A percentile compares a stretch with the other conserved stretches of the same genome.
Evolutionary conservation across 2,797 vertebrate species (phyloP).

Genomic region (Propithecus perrieri): DNA sequence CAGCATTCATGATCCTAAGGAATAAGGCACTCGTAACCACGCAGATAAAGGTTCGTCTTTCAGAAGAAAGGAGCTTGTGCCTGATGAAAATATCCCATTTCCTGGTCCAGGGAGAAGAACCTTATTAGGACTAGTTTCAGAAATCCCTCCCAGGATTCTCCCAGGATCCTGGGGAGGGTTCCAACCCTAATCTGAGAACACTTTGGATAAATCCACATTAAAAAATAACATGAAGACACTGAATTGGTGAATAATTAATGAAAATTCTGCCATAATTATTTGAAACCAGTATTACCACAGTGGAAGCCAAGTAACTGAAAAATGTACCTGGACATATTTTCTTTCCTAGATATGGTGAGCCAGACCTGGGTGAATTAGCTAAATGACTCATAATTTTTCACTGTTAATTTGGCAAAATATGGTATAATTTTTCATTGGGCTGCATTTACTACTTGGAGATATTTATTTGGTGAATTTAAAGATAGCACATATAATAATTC

Average conservation of each 20-base stretch:
- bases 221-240: not conserved
- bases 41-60: not conserved
- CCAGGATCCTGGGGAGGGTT: not conserved
- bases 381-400: constrained; percentile 11
- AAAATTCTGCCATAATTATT: constrained; percentile 17
- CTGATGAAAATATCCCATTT: constrained; percentile 8
- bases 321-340: not conserved
- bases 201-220: not conserved
- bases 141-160: not conserved
- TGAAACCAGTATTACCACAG: constrained; percentile 10
- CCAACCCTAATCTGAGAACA: not conserved
- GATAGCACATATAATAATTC: not conserved
- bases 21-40: not conserved
- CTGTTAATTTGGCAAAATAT: not conserved
- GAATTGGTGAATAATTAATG: not conserved
- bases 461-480: constrained; percentile 39
- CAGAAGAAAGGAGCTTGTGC: not conserved
- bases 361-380: not conserved
- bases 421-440: not conserved
- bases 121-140: not conserved
- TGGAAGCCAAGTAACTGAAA: constrained; percentile 1
- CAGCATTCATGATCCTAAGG: not conserved
- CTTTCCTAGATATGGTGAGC: not conserved
- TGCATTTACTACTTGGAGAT: not conserved
- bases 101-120: not conserved